Evolutionary conservation across 1,140 invertebrate species (phyloP).

Genomic region (Amphibalanus amphitrite): DNA sequence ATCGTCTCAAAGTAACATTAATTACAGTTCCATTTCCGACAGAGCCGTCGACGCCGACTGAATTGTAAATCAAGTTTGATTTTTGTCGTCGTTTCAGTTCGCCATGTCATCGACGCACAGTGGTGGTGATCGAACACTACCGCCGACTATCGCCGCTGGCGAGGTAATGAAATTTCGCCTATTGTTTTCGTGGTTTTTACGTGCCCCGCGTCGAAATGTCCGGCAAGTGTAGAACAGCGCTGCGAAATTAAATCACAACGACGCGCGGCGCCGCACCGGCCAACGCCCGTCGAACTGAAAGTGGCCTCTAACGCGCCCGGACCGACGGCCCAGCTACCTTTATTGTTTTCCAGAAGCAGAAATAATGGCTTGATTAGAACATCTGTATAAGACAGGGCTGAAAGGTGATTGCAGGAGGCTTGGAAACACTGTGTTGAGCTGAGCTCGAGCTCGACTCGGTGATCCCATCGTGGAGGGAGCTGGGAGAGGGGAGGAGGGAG

Average conservation of each 20-base stretch:
- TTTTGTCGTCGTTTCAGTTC: background rate
- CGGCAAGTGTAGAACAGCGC: background rate
- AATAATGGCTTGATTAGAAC: slow-evolving; percentile 2
- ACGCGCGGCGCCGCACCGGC: background rate
- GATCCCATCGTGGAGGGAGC: background rate
- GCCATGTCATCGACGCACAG: background rate
- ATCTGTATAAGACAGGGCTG: background rate
- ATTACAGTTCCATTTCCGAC: background rate
- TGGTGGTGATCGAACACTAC: too few species aligned
- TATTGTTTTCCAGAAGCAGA: background rate
- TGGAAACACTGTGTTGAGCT: too few species aligned
- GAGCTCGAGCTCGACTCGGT: too few species aligned
- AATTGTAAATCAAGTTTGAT: slow-evolving; percentile 2
- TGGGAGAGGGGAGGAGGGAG: background rate
- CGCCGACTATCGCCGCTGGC: background rate
- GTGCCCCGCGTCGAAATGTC: background rate
- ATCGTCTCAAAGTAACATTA: slow-evolving; percentile 2
- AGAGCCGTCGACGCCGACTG: background rate
- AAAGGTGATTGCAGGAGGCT: background rate
- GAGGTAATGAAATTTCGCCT: background rate
- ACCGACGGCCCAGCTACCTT: background rate
- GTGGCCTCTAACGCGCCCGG: background rate
- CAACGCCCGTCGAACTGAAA: background rate
- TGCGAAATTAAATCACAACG: background rate
- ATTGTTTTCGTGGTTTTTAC: background rate